Percentiles rank a stretch among this genome's conserved stretches.
These are phyloP conservation scores for Motacilla tschutschensis DNA, from an alignment of 2,113 vertebrate species.

Conservation along the genomic window DNA sequence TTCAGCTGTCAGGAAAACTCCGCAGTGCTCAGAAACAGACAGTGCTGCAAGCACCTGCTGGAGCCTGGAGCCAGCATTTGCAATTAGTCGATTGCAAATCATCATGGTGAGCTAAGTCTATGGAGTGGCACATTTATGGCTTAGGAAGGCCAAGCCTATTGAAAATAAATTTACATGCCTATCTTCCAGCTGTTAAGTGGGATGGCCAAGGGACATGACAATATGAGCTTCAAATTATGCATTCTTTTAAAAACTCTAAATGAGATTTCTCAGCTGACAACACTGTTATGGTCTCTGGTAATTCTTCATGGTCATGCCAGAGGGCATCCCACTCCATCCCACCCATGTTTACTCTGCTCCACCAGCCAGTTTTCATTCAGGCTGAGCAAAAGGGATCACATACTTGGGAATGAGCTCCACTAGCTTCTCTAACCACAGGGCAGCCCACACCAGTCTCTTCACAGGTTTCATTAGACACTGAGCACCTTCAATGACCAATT, in stretches of 20 bases:
- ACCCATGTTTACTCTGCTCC: background rate
- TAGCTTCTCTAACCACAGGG: background rate
- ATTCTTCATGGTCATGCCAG: background rate
- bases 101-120: background rate
- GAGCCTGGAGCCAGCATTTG: background rate
- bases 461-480: background rate
- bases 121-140: background rate
- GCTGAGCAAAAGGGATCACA: background rate
- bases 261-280: background rate
- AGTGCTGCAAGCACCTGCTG: background rate
- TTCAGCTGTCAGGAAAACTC: background rate
- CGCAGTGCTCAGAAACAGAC: fast-evolving
- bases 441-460: background rate
- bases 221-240: background rate
- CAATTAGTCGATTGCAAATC: background rate
- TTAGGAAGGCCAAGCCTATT: background rate
- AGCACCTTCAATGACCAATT: background rate
- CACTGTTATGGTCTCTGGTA: background rate
- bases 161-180: background rate
- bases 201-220: background rate
- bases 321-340: background rate
- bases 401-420: background rate
- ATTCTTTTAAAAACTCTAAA: background rate
- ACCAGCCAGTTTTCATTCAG: background rate
- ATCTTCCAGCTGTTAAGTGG: background rate